Conservation (phyloP, 1,140 invertebrate genomes). For the Drosophila repleta region DNA sequence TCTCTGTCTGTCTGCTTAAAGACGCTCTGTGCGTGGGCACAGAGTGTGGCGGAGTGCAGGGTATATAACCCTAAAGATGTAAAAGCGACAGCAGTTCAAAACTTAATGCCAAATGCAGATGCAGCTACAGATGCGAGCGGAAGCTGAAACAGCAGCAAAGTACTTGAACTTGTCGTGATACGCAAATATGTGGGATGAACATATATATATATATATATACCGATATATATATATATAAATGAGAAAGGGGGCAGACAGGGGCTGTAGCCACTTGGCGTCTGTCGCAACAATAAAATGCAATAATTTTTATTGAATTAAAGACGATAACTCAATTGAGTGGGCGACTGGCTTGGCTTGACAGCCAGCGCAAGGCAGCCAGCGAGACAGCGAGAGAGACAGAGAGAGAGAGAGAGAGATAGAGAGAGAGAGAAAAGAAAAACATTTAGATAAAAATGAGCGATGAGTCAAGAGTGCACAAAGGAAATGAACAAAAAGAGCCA, state of each 20-base stretch:
- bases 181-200: conserved; percentile 48
- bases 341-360: conserved; percentile 28
- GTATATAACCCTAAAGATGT: conserved; percentile 26
- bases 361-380: conserved; percentile 21
- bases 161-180: conserved; percentile 36
- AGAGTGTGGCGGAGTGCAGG: not conserved
- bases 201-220: conserved; percentile 3
- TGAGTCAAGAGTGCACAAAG: conserved; percentile 35
- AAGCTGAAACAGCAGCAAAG: conserved; percentile 8
- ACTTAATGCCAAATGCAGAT: conserved; percentile 61
- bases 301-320: conserved; percentile 70
- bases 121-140: conserved; percentile 31
- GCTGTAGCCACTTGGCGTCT: conserved; percentile 47
- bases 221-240: not conserved
- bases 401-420: not conserved
- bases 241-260: not conserved
- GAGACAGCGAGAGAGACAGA: not conserved
- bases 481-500: conserved; percentile 20
- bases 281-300: conserved; percentile 63
- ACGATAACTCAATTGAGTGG: conserved; percentile 71
- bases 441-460: conserved; percentile 30
- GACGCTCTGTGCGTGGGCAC: not conserved
- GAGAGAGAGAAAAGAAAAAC: conserved; percentile 3
- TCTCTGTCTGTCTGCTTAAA: conserved; percentile 52
- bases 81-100: conserved; percentile 49